phyloP scores from a whole-genome alignment of 2,888 invertebrate genomes.

The Molanna angustata region DNA sequence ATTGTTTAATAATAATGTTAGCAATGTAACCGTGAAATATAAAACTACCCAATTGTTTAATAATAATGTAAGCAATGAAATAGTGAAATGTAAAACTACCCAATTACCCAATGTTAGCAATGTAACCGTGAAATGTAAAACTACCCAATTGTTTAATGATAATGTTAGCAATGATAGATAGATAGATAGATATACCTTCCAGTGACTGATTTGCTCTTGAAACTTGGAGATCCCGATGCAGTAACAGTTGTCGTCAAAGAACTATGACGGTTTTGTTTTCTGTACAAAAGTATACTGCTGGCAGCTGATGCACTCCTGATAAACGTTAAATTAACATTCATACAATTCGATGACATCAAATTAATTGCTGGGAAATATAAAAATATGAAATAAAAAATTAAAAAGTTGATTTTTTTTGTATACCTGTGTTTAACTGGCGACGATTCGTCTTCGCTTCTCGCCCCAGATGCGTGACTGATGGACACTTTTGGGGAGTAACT shows the following conservation, averaged over 20 bases:
- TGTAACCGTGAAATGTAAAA: too few relatives aligned
- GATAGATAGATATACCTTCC: constrained; percentile 20
- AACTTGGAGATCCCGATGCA: constrained; percentile 21
- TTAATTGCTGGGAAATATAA: too few relatives aligned
- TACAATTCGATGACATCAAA: too few relatives aligned
- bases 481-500: constrained; percentile 34
- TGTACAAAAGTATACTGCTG: constrained; percentile 33
- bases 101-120: too few relatives aligned
- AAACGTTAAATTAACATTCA: constrained; percentile 4
- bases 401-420: constrained; percentile 2
- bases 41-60: too few relatives aligned
- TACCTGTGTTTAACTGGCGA: constrained; percentile 50
- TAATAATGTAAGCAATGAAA: too few relatives aligned
- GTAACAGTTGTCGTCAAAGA: constrained; percentile 47
- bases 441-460: constrained; percentile 48
- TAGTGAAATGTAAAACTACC: too few relatives aligned
- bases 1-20: too few relatives aligned
- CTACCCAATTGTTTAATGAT: too few relatives aligned
- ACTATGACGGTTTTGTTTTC: constrained; percentile 45
- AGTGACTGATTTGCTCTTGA: constrained; percentile 25
- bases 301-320: constrained; percentile 48
- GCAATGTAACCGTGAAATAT: too few relatives aligned
- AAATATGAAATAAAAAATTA: not conserved
- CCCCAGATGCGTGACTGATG: constrained; percentile 42
- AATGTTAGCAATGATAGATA: too few relatives aligned